Base-by-base conservation (phyloP, 2,797 vertebrate species). In the Cirrhinus molitorella region DNA sequence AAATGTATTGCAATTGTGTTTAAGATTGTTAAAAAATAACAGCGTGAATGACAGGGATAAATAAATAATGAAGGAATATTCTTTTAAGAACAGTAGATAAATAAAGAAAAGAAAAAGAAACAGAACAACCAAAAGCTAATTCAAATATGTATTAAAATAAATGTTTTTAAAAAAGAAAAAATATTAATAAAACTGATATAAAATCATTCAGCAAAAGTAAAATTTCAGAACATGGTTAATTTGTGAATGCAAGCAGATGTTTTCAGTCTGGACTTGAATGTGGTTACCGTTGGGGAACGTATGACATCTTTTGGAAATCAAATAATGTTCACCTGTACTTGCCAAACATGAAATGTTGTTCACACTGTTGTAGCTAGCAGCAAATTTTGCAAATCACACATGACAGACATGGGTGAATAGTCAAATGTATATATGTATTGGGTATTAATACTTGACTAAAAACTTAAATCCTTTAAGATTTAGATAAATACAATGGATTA, bases 301-400 rank as follows among this genome's bases (percentile, higher is more conserved):
- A 25, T 51, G 70, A 51, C 25, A 51, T 72, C 3, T 51, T 51
- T 49, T 51, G 25, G 19, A 73, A 53, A 73, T 11, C n/a, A 40
- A 75, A 25, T 75, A 34, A 34, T 75, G 21, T 75, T 75, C 21
- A 75, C 72, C 72, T 75, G 51, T 34, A 40, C 72, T 37, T 57
- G 51, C 51, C 51, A 23, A 40, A 23, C 45, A 51, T 31, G n/a
- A 1, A 51, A 51, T 31, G 47, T 13, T 31, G 47, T 28, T 51
- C 68, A 49, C 68, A 13, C 16, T 31, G 10, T 31, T 72, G 45
- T 19, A 49, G 25, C 45, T 72, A 11, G 45, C 19, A 31, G 25
- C 70, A 21, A 7, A 51, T 13, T 51, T 51, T 13, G 5, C 70
- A 72, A 53, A 73, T 34, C 5, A 7, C 17, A 51, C 28, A 19